phyloP scores from a whole-genome alignment of 2,888 invertebrate species.

The Stenoptilia bipunctidactyla region DNA sequence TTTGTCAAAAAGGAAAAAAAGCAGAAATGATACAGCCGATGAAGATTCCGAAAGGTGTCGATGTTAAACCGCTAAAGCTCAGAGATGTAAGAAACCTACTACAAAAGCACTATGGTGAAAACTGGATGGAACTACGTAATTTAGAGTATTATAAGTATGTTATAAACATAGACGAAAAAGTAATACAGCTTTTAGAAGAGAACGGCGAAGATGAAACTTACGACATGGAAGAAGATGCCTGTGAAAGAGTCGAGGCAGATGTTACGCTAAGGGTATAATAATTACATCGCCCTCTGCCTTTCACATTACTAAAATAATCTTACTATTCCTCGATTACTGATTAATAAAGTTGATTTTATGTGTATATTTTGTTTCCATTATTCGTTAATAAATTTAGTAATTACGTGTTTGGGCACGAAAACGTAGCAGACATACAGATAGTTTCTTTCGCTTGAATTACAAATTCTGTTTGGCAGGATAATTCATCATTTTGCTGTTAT shows the following conservation, averaged over 20 bases:
- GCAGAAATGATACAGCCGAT: conserved; percentile 2
- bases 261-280: conserved; percentile 3
- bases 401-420: background rate
- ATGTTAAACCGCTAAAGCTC: conserved; percentile 3
- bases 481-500: background rate
- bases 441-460: too few relatives aligned
- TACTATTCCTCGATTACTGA: background rate
- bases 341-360: conserved; percentile 2
- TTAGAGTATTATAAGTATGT: conserved; percentile 3
- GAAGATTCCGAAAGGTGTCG: conserved; percentile 1
- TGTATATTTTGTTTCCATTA: background rate
- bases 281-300: too few relatives aligned
- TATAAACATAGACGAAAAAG: conserved; percentile 4
- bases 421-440: background rate
- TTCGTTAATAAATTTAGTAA: too few relatives aligned
- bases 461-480: background rate
- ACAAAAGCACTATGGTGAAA: conserved; percentile 8
- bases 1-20: conserved; percentile 3
- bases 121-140: conserved; percentile 1
- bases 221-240: conserved; percentile 2
- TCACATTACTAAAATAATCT: background rate
- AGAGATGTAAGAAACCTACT: conserved; percentile 9
- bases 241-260: conserved; percentile 2
- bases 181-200: conserved; percentile 3
- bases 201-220: conserved; percentile 3